phyloP scores from a whole-genome alignment of 2,113 vertebrate species.

The Otus sunia region DNA sequence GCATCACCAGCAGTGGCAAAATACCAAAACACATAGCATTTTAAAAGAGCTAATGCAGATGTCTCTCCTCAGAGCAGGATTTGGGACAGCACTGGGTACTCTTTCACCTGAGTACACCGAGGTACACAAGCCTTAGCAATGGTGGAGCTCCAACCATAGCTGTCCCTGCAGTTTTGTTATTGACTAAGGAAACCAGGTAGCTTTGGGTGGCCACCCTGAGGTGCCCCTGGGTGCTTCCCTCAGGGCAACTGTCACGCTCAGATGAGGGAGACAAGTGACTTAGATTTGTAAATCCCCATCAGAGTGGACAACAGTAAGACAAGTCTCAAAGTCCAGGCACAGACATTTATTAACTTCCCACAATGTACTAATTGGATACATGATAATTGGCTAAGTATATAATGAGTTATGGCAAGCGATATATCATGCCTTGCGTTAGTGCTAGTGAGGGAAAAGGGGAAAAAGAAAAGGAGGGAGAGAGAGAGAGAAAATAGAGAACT shows the following conservation, averaged over 20 bases:
- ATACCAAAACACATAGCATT: not conserved
- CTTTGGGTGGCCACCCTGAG: not conserved
- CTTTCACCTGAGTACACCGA: not conserved
- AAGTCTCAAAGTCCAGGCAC: too few species aligned
- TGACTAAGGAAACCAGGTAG: not conserved
- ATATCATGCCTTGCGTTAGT: too few species aligned
- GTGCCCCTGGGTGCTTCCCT: not conserved
- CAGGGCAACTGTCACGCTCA: not conserved
- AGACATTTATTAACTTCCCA: too few species aligned
- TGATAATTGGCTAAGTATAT: too few species aligned
- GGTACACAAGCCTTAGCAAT: not conserved
- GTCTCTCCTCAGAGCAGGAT: accelerated
- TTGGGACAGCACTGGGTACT: not conserved
- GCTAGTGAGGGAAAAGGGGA: too few species aligned
- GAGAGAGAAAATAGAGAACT: too few species aligned
- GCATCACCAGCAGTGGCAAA: not conserved
- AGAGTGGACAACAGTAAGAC: too few species aligned
- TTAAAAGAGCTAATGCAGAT: not conserved
- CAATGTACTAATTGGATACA: too few species aligned
- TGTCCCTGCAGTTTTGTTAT: not conserved
- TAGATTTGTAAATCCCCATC: too few species aligned
- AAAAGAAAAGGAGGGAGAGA: too few species aligned
- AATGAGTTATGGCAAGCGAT: too few species aligned
- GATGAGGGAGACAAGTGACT: too few species aligned
- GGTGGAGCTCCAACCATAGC: not conserved